A percentile compares a stretch with the other conserved stretches of the same genome.
Evolutionary conservation across 2,888 invertebrate genomes (phyloP).

Genomic region (Dascillus cervinus): DNA sequence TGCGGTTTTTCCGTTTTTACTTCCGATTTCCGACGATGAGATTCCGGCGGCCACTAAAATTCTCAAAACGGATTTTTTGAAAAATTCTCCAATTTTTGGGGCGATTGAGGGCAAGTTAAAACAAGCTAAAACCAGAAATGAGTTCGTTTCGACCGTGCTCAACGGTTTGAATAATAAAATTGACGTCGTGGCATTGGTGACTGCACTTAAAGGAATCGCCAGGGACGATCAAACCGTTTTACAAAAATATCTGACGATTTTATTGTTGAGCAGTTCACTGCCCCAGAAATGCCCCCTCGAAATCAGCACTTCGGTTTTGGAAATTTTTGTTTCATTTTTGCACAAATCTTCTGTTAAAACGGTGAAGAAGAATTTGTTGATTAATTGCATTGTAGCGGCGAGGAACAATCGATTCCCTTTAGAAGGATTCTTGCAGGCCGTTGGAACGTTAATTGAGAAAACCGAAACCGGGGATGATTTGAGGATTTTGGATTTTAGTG

Average conservation of each 20-base stretch:
- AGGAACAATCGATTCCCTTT: constrained; percentile 47
- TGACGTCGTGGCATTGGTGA: constrained; percentile 17
- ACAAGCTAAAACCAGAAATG: constrained; percentile 5
- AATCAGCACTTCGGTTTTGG: constrained; percentile 37
- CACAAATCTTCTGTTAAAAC: constrained; percentile 38
- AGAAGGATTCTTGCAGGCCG: constrained; percentile 49
- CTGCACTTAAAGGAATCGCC: constrained; percentile 18
- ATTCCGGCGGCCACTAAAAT: constrained; percentile 41
- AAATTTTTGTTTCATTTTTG: constrained; percentile 43
- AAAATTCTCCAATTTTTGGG: constrained; percentile 28
- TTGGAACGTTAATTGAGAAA: constrained; percentile 45
- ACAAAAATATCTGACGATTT: constrained; percentile 33
- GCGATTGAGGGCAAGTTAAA: constrained; percentile 10
- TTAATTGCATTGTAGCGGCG: constrained; percentile 38
- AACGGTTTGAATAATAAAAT: constrained; percentile 14
- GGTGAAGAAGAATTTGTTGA: constrained; percentile 31
- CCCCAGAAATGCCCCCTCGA: constrained; percentile 39
- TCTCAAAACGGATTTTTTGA: constrained; percentile 39
- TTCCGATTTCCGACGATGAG: constrained; percentile 46
- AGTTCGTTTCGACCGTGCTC: constrained; percentile 21
- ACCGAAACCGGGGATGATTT: constrained; percentile 41
- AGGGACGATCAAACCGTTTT: constrained; percentile 18
- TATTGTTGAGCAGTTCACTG: constrained; percentile 44
- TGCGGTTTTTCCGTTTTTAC: constrained; percentile 54
- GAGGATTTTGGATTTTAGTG: constrained; percentile 44